Percentiles rank a stretch among this genome's conserved stretches.
These are phyloP conservation scores for Tachina lurida DNA, from an alignment of 2,888 invertebrate genomes.

Conservation along the genomic window DNA sequence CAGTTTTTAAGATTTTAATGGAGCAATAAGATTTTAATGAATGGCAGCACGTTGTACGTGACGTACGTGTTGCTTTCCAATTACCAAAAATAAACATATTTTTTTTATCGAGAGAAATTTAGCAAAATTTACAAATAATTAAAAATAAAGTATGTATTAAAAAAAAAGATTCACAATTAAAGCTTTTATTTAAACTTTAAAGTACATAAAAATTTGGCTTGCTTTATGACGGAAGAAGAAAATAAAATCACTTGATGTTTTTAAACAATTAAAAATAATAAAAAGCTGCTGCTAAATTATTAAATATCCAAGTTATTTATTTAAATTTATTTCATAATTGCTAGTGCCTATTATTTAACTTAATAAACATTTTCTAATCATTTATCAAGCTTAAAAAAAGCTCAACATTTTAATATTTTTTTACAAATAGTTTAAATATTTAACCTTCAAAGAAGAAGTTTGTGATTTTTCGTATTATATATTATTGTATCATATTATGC, in stretches of 20 bases:
- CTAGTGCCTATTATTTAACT: neutral
- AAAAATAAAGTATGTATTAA: neutral
- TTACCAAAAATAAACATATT: neutral
- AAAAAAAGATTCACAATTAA: neutral
- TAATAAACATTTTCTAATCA: neutral
- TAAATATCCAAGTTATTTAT: neutral
- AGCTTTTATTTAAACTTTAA: neutral
- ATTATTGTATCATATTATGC: neutral
- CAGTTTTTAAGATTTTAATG: constrained; percentile 12
- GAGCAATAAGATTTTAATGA: neutral
- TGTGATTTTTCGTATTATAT: neutral
- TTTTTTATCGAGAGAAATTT: neutral
- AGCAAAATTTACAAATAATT: neutral
- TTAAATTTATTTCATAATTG: neutral
- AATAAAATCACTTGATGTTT: too few species aligned
- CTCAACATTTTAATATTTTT: neutral
- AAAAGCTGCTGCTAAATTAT: neutral
- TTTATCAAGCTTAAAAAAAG: neutral
- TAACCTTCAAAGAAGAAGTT: constrained; percentile 20
- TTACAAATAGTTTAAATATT: constrained; percentile 9
- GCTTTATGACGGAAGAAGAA: neutral
- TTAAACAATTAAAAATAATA: too few species aligned
- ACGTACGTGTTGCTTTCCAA: neutral
- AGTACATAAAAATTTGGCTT: neutral
- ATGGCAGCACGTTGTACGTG: constrained; percentile 10